Evolutionary conservation across 2,888 invertebrate species (phyloP).

Genomic region (Drosophila meridionalis): DNA sequence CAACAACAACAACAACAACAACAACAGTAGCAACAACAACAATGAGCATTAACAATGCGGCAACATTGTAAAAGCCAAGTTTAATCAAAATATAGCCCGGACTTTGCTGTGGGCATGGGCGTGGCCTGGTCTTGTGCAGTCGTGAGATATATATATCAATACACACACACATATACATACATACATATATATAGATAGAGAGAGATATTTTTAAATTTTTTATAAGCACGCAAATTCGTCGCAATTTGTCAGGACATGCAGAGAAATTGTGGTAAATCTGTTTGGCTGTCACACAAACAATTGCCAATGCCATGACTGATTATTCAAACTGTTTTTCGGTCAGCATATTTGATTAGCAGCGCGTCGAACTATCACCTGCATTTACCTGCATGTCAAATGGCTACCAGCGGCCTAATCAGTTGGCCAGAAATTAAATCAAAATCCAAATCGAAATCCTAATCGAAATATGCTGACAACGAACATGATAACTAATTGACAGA

Average conservation of each 20-base stretch:
- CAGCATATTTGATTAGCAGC: constrained; percentile 53
- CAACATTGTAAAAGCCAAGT: constrained; percentile 74
- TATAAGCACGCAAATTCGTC: constrained; percentile 73
- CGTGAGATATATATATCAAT: neutral
- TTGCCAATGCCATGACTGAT: constrained; percentile 37
- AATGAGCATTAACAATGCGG: constrained; percentile 49
- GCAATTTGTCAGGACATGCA: constrained; percentile 56
- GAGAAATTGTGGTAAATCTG: constrained; percentile 38
- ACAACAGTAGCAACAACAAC: constrained; percentile 12
- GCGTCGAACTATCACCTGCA: neutral
- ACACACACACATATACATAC: neutral
- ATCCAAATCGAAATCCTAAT: constrained; percentile 61
- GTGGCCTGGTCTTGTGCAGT: constrained; percentile 14
- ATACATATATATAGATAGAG: neutral
- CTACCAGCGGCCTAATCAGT: constrained; percentile 39
- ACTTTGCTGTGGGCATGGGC: constrained; percentile 21
- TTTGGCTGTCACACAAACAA: constrained; percentile 29
- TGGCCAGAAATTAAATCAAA: constrained; percentile 68
- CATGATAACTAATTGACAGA: constrained; percentile 79
- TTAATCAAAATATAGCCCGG: constrained; percentile 71
- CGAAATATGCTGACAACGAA: constrained; percentile 68
- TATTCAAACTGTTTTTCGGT: constrained; percentile 52
- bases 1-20: constrained; percentile 19
- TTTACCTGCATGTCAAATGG: constrained; percentile 7
- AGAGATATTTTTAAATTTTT: constrained; percentile 61